Evolutionary conservation across 2,797 vertebrate species (phyloP), one percentile per base, ranked within the genome.

Genomic region (Myotis daubentonii): DNA sequence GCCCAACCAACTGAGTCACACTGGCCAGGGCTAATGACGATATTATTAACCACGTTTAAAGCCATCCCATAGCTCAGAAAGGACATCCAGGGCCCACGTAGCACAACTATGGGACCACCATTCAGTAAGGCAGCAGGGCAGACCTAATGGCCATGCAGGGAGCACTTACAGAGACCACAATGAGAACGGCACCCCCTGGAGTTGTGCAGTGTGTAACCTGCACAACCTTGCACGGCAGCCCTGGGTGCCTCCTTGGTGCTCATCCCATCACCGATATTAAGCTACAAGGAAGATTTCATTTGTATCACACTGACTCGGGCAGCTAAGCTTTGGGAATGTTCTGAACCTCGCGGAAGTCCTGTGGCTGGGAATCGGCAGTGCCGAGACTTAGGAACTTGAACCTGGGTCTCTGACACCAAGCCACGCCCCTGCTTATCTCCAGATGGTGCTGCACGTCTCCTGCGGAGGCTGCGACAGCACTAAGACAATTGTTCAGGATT

Each of bases 81-180:
- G 25, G 65, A 74, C 38, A 4, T 1, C 70, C 12, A 60, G 47
- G 44, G 11, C 53, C 60, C 51, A 2, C 0, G 5, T 0, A 41
- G 30, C 51, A 71, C 44, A 22, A 36, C 8, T 10, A 6, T 3
- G 30, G 78, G 33, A 30, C 86, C 5, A 3, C 38, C 13, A 1
- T 82, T n/a, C n/a, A 20, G 80, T 23, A 6, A 19, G 6, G 19
- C 4, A 4, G 36, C 23, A 6, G 0, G 25, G 78, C 57, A 53
- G 30, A 28, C 2, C 30, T 0, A 1, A 15, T 0, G 30, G 75
- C 49, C 74, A 16, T 0, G 1, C 25, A 3, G 51, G 41, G 23
- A 78, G 47, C 23, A 5, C 3, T 10, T 3, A 7, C 74, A 53
- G 70, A 38, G 23, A 19, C 41, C 30, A 19, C 7, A 2, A 41